phyloP scores from a whole-genome alignment of 2,888 invertebrate species.

The Augiades crinisus region DNA sequence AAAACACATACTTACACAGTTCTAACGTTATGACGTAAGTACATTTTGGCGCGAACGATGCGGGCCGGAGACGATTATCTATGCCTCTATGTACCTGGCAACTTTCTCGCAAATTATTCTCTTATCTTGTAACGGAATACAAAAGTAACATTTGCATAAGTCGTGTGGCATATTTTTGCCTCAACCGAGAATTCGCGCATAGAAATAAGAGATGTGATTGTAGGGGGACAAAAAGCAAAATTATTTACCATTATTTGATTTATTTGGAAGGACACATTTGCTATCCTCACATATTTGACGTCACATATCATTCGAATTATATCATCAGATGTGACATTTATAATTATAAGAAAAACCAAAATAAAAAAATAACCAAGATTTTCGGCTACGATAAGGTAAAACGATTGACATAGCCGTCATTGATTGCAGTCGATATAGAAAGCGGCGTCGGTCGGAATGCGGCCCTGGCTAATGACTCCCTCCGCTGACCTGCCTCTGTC shows the following conservation, averaged over 20 bases:
- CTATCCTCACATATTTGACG: too few species aligned
- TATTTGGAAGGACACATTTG: too few species aligned
- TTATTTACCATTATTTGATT: too few species aligned
- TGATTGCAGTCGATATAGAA: too few species aligned
- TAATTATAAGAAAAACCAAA: too few species aligned
- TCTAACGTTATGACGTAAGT: slow-evolving; percentile 39
- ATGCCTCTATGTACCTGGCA: slow-evolving; percentile 37
- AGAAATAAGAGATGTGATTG: background rate
- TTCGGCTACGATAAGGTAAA: too few species aligned
- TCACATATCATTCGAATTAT: too few species aligned
- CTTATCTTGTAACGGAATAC: slow-evolving; percentile 47
- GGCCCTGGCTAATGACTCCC: slow-evolving; percentile 66
- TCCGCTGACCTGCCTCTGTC: slow-evolving; percentile 77
- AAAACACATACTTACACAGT: slow-evolving; percentile 15
- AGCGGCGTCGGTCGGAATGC: slow-evolving; percentile 43
- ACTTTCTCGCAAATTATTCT: slow-evolving; percentile 63
- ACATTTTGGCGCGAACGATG: slow-evolving; percentile 40
- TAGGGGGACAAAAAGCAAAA: slow-evolving; percentile 14
- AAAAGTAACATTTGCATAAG: slow-evolving; percentile 24
- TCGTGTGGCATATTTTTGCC: slow-evolving; percentile 1
- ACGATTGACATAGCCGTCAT: too few species aligned
- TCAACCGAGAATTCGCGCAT: slow-evolving; percentile 11
- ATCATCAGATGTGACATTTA: too few species aligned
- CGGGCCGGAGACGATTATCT: slow-evolving; percentile 51
- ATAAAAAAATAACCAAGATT: too few species aligned